Evolutionary conservation across 2,113 vertebrate species (phyloP).

Genomic region (Rhabdomys dilectus): DNA sequence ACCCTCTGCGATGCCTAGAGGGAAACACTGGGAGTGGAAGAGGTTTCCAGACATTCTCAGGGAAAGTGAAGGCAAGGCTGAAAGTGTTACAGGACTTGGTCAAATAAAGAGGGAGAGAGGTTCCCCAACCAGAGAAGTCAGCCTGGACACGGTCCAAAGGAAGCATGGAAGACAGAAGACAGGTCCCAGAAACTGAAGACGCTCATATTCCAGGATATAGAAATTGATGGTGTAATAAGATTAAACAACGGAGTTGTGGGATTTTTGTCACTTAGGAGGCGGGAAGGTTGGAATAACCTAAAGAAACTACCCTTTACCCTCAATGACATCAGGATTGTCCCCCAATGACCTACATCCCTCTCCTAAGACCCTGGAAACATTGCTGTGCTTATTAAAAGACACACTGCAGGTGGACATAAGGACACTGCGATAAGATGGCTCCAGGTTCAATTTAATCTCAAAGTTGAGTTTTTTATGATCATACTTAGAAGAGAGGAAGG

Average conservation of each 20-base stretch:
- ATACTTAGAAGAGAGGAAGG: background rate
- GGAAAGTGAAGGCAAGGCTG: background rate
- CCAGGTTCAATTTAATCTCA: background rate
- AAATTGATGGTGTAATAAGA: background rate
- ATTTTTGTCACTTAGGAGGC: background rate
- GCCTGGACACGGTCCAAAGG: background rate
- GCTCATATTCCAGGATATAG: background rate
- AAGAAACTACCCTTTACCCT: background rate
- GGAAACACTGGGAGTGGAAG: background rate
- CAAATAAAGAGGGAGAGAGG: background rate
- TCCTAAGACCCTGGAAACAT: background rate
- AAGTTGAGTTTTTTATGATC: background rate
- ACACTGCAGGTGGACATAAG: background rate
- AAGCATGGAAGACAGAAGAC: background rate
- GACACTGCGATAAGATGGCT: background rate
- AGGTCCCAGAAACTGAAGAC: background rate
- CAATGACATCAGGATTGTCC: background rate
- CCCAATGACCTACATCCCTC: background rate
- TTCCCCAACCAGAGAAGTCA: background rate
- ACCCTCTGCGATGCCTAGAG: background rate
- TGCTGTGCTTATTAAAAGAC: background rate
- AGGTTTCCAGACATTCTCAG: background rate
- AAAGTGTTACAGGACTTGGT: background rate
- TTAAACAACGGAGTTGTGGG: background rate
- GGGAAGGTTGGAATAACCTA: background rate